Evolutionary conservation across 2,113 vertebrate species (phyloP), one percentile per base, ranked within the genome.

Genomic region (Siphamia tubifer): DNA sequence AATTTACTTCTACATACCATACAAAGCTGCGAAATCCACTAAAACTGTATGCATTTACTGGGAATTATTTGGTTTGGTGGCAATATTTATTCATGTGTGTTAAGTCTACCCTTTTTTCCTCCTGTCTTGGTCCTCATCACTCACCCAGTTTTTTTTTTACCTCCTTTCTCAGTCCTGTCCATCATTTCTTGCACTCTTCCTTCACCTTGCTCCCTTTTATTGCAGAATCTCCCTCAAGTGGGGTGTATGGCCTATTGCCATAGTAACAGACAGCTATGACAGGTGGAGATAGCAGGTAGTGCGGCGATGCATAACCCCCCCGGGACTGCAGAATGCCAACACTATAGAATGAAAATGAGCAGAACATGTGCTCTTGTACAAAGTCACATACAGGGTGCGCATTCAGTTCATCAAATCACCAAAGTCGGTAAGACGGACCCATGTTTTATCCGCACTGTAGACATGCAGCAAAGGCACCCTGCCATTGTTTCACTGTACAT

Each of bases 211-310:
- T 44, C 45, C n/a, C 13, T 67, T 74, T 65, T 39, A 34, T 53
- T 2, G 23, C 56, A 25, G 11, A 38, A 68, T 48, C 47, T 58
- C 44, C 44, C 69, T 57, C 8, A 11, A 74, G 70, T 56, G 72
- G 70, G 74, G 63, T 71, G 68, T 82, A 85, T 90, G 89, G 87
- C 82, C 77, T 64, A 92, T 92, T 38, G 76, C 90, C 85, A 92
- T 92, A 91, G 92, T 86, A 91, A 93, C 91, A 90, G 89, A 89
- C 87, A 90, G 84, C 79, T 77, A 67, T 91, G 86, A 90, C 92
- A 93, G 92, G 92, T 92, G 87, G 81, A 77, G 73, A 83, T 78
- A 84, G 83, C 84, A 90, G 83, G 88, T 89, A 83, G 81, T 81
- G 85, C 72, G 65, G 82, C 48, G 75, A 87, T 68, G 88, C 84